Conservation (phyloP, 1,140 invertebrate genomes). For the Branchinecta lynchi region DNA sequence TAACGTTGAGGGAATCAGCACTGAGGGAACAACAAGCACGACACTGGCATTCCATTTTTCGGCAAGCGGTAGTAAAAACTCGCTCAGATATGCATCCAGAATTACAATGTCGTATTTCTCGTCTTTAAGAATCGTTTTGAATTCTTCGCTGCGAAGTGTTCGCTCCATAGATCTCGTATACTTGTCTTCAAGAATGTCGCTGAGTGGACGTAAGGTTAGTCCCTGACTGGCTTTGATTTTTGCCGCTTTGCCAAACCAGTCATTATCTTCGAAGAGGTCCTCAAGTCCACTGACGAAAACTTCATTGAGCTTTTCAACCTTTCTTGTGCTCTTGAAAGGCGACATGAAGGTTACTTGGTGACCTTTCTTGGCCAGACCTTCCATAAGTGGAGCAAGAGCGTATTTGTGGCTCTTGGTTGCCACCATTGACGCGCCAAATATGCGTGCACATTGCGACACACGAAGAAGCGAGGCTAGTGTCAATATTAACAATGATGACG, state of each 20-base stretch:
- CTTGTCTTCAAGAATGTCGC: not conserved
- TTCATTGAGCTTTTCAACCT: not conserved
- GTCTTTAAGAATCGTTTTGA: not conserved
- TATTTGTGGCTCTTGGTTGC: constrained; percentile 9
- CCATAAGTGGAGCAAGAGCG: not conserved
- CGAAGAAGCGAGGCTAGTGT: too few relatives aligned
- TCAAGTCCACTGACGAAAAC: not conserved
- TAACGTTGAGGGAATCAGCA: not conserved
- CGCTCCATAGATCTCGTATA: not conserved
- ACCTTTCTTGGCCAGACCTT: not conserved
- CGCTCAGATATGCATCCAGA: not conserved
- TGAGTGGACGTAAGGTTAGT: not conserved
- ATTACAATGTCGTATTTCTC: not conserved
- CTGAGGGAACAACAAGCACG: not conserved
- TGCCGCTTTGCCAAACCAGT: not conserved
- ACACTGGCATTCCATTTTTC: not conserved
- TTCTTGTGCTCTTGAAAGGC: not conserved
- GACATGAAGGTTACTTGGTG: not conserved
- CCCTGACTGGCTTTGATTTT: not conserved
- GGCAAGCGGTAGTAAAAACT: not conserved
- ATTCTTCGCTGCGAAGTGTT: not conserved
- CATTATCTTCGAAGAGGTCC: not conserved
- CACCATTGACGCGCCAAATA: not conserved
- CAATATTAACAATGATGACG: too few relatives aligned
- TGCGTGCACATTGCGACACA: not conserved